Evolutionary conservation across 2,113 vertebrate species (phyloP), one percentile per base, ranked within the genome.

Genomic region (Dasyprocta punctata): DNA sequence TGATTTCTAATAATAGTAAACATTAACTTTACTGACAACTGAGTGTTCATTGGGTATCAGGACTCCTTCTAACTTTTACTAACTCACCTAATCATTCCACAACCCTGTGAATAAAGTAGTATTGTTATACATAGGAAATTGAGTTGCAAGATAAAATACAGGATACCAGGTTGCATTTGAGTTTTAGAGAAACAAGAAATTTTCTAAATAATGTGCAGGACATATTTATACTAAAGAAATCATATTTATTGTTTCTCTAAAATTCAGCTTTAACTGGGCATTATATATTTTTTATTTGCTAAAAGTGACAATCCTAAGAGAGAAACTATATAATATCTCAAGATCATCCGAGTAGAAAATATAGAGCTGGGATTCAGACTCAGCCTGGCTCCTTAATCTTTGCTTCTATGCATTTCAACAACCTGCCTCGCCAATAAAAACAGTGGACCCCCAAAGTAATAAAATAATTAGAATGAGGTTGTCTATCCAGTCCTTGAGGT

Each of bases 161-260:
- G 44, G n/a, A 38, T 36, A 20, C 5, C 24, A 69, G 36, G 75
- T 84, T 88, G 94, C 38, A 63, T 89, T 47, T 91, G 92, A 80
- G 86, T 60, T 89, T 91, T 80, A 86, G n/a, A 96, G 71, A 94
- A 94, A 86, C 12, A 86, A 47, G 56, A 86, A 65, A 65, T 41
- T 24, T 82, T 77, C 19, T 14, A 61, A 71, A 28, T 88, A 67
- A 3, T 81, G 4, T 86, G 7, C n/a, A 28, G 36, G 36, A 80
- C 6, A 58, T 44, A 86, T 9, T 92, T 47, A 73, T 7, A 84
- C 1, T 90, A 67, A 87, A 36, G 44, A 89, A 82, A 65, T 49
- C 82, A 30, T n/a, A 60, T 20, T 58, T 5, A 36, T 30, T 41
- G 4, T 85, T 93, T 95, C 41, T 78, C 44, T 86, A 69, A 81